Evolutionary conservation across 2,797 vertebrate species (phyloP).

Genomic region (Gambusia yucatana): DNA sequence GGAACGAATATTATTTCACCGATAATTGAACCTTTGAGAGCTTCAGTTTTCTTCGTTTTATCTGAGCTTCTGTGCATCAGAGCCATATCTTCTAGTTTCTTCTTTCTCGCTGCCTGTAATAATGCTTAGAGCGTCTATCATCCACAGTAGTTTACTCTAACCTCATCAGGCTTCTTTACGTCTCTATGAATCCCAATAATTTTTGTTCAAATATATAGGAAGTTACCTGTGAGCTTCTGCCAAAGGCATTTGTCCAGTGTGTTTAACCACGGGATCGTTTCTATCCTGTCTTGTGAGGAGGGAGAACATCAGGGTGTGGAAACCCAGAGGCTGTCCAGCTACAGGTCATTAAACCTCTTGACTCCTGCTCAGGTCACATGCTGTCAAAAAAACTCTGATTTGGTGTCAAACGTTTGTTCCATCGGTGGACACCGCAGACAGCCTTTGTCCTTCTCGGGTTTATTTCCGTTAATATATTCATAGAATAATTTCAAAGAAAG

Average conservation of each 20-base stretch:
- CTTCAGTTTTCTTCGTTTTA: background rate
- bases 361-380: slow-evolving; percentile 1
- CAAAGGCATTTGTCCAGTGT: background rate
- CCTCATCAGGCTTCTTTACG: background rate
- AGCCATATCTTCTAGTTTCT: background rate
- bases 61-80: background rate
- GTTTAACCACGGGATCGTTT: background rate
- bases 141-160: background rate
- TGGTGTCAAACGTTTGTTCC: background rate
- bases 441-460: background rate
- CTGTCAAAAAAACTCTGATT: background rate
- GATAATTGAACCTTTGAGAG: background rate
- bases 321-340: background rate
- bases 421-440: background rate
- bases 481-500: background rate
- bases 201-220: background rate
- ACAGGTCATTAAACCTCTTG: background rate
- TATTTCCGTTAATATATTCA: background rate
- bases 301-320: background rate
- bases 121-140: background rate
- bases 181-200: background rate
- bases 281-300: background rate
- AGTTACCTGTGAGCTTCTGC: background rate
- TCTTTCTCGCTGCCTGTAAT: background rate
- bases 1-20: background rate